These are phyloP conservation scores for Scylla paramamosain DNA, from an alignment of 1,140 invertebrate genomes.

Conservation along the genomic window DNA sequence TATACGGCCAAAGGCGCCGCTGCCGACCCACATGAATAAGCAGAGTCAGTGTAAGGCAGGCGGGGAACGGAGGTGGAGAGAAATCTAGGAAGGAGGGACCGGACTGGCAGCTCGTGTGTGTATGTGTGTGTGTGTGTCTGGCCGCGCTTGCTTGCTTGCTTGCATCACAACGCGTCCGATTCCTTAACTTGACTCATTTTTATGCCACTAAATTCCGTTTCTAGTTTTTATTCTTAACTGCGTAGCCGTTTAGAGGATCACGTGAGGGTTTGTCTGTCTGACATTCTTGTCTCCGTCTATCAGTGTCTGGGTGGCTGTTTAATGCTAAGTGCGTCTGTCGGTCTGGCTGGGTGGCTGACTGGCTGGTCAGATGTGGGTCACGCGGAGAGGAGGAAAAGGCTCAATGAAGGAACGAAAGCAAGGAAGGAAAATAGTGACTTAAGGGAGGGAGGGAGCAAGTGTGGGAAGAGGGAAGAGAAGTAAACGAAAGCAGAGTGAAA, in stretches of 20 bases:
- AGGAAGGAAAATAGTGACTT: too few relatives aligned
- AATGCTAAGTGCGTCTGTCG: neutral
- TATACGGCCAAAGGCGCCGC: neutral
- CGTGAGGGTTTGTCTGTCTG: neutral
- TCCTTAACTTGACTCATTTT: neutral
- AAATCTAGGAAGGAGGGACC: too few relatives aligned
- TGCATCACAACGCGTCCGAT: neutral
- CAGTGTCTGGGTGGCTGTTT: neutral
- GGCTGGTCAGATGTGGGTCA: neutral
- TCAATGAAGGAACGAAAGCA: too few relatives aligned
- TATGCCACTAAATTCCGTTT: too few relatives aligned
- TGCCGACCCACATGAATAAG: neutral
- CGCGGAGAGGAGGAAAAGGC: too few relatives aligned
- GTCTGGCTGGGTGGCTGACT: neutral
- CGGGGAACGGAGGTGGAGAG: too few relatives aligned
- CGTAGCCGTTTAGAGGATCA: neutral
- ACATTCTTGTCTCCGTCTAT: neutral
- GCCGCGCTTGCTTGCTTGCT: neutral
- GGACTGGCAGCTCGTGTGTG: too few relatives aligned
- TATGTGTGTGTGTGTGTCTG: neutral
- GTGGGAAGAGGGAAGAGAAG: too few relatives aligned
- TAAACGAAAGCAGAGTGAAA: too few relatives aligned
- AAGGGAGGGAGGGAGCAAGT: too few relatives aligned
- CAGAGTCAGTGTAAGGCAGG: neutral
- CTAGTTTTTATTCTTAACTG: neutral